Conservation (phyloP, 2,797 vertebrate genomes). For the Heteromormyrus szaboi region DNA sequence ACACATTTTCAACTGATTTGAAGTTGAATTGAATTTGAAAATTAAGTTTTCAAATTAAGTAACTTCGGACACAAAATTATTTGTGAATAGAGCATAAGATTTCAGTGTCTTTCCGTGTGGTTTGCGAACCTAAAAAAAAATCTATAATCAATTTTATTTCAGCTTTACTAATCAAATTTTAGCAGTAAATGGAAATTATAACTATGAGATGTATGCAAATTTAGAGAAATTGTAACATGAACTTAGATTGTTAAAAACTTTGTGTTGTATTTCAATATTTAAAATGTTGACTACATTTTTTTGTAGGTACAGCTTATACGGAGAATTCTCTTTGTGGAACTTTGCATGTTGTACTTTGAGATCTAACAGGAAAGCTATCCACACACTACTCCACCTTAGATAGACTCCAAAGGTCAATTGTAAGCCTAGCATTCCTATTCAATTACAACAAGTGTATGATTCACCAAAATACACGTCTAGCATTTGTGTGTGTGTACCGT, state of each 20-base stretch:
- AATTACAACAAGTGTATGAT: not conserved
- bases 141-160: not conserved
- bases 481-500: not conserved
- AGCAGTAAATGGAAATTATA: not conserved
- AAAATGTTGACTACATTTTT: not conserved
- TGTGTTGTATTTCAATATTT: not conserved
- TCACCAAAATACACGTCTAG: constrained; percentile 1
- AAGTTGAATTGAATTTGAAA: not conserved
- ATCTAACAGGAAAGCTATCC: not conserved
- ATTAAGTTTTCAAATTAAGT: not conserved
- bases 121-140: not conserved
- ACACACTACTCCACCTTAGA: not conserved
- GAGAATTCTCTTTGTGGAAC: not conserved
- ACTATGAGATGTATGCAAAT: not conserved
- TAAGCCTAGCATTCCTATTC: constrained; percentile 3
- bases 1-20: not conserved
- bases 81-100: not conserved
- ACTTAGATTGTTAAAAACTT: not conserved
- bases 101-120: not conserved
- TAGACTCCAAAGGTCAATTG: constrained; percentile 3
- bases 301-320: not conserved
- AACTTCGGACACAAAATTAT: not conserved
- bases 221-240: not conserved
- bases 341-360: not conserved
- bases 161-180: not conserved